Evolutionary conservation across 2,797 vertebrate species (phyloP).

Genomic region (Neomorphus geoffroyi): DNA sequence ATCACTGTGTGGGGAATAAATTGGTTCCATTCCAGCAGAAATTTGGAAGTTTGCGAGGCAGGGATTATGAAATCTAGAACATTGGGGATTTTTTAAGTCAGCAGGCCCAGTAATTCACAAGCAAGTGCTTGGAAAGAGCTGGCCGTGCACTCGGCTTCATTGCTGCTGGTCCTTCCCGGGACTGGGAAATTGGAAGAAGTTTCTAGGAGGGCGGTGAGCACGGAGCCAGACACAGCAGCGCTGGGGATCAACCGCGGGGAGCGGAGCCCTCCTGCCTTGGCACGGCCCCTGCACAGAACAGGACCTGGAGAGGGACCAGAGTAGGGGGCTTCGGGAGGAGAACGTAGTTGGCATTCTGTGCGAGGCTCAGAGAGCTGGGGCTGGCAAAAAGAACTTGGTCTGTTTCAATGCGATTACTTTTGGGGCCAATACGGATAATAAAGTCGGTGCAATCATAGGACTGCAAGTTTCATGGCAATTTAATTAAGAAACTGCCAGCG

Average conservation of each 20-base stretch:
- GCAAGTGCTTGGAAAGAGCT: neutral
- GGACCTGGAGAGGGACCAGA: accelerated
- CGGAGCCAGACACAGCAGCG: accelerated
- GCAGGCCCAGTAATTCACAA: neutral
- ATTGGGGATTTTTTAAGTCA: neutral
- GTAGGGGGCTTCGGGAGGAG: accelerated
- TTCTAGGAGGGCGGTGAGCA: neutral
- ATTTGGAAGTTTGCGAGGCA: neutral
- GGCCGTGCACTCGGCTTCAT: accelerated
- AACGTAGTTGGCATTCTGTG: accelerated
- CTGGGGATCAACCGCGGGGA: accelerated
- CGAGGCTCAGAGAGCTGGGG: neutral
- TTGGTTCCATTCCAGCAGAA: neutral
- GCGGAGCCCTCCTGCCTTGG: neutral
- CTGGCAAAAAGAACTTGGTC: neutral
- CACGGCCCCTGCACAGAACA: neutral
- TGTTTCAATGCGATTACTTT: neutral
- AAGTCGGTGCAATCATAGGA: neutral
- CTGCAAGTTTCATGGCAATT: neutral
- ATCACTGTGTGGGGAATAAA: conserved; percentile 9
- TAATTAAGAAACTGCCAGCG: conserved; percentile 9
- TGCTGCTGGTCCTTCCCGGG: accelerated
- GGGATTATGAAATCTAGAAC: neutral
- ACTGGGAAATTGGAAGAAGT: accelerated
- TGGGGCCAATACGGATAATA: neutral